Evolutionary conservation across 1,140 invertebrate genomes (phyloP), one percentile per base, ranked within the genome.

Genomic region (Helicorthomorpha holstii): DNA sequence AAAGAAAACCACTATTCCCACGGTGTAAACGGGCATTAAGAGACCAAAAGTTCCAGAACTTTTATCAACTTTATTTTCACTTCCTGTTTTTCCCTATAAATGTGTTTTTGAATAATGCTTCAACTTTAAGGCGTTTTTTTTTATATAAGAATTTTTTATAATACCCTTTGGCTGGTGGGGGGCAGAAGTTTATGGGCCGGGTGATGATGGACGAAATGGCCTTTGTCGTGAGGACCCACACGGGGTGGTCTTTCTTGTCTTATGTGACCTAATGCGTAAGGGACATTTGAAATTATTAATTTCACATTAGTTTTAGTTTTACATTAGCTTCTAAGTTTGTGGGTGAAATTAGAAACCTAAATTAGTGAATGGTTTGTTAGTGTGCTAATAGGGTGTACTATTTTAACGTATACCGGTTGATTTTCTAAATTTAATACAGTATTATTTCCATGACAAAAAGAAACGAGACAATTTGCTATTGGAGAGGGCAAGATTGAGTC

Each of bases 1-100:
- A 64, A 96, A 92, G 72, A 96, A 94, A 1, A 89, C 69, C 21
- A 94, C 79, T 60, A 97, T 94, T 56, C 85, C 90, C 55, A 94
- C 76, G 2, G 91, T 94, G 65, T 95, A 96, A 54, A 97, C 76
- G 1, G 92, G 91, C 84, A 97, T 91, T n/a, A 97, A 77, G 57
- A 92, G 76, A 43, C 82, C 85, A 81, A 85, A 88, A 52, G 82
- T 78, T 52, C 81, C 80, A 54, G 59, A 7, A 34, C 29, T 16
- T 34, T 34, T 34, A 34, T 16, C 29, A 10, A 85, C 75, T 46
- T 85, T 80, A 3, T 83, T 85, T 7, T 34, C 7, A 34, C 16
- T 7, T 7, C 29, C 29, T 7, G 85, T 75, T 46, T 85, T 80
- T 3, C 83, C 85, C 7, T 19, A 19, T 7, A 23, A 19, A 45